Evolutionary conservation across 92 coral and sea anemone genomes (phyloP), one percentile per base, ranked within the genome.

Genomic region (Phenganax marumi): DNA sequence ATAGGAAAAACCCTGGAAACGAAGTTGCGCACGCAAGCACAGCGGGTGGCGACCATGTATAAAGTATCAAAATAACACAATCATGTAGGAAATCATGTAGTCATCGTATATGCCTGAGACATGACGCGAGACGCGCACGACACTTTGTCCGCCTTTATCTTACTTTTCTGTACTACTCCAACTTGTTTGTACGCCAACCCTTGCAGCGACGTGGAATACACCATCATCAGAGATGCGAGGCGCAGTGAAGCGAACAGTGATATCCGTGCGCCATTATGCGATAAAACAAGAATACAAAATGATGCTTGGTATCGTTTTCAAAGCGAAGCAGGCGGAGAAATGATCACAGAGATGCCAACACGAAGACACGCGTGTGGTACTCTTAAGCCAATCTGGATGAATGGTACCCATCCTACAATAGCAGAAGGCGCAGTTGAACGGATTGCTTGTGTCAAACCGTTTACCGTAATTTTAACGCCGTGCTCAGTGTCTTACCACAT

Each of bases 291-390:
- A 8, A 64, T 64, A 14, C 0, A 64, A 17, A 43, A 25, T 13
- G 8, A 64, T 24, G 81, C 75, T 8, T 85, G 91, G 91, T 89
- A 89, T 51, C 82, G 91, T n/a, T 89, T 89, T 52, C 66, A 72
- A 24, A 86, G 89, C 52, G 77, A 84, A 53, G 88, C 91, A n/a
- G 91, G 91, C 0, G 73, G 81, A 10, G 53, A 74, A 57, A 85
- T 89, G 87, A 52, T 89, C 8, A 81, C 86, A 1, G 6, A 83
- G 1, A 68, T 84, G 50, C 76, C 83, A 3, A 68, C 71, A 3
- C 6, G 0, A 13, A 51, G 68, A 47, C 84, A 74, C 18, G 75
- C 76, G 11, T 89, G 91, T 57, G 73, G 91, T 8, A 47, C 87
- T 0, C 62, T 65, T 22, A 85, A 21, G 16, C 87, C 91, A 18